Evolutionary conservation across 2,797 vertebrate species (phyloP), one percentile per base, ranked within the genome.

Genomic region (Apodemus agrarius): DNA sequence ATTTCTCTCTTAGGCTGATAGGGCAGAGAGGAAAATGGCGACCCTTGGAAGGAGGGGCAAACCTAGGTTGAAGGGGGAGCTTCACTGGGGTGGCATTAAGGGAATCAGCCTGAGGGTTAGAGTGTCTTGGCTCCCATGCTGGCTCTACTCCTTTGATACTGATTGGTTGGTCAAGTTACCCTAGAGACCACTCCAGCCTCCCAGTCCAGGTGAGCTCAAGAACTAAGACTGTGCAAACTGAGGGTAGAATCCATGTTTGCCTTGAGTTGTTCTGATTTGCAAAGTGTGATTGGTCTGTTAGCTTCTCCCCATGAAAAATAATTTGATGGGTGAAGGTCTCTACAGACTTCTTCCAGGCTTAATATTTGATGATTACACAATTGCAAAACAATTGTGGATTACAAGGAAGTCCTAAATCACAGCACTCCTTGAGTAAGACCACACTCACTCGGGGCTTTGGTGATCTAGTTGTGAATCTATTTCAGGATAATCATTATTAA

Each of bases 1-100:
- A 93, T 90, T 85, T 96, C 96, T 83, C 90, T 86, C 85, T 29
- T 9, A 95, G 85, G 78, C 79, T 94, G 82, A 31, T 46, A 78
- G 94, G 90, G 29, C 75, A 95, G 96, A 95, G 95, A 93, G 63
- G n/a, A 57, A 59, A 95, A 86, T 0, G 29, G 67, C 37, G 57
- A 88, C 76, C 72, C 40, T 59, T 54, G 29, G 3, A 6, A 69
- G 63, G 88, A 96, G 81, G 0, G 74, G 43, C 96, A 29, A 1
- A 31, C 37, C 19, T 83, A n/a, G 3, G 14, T 40, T 86, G 26
- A 95, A 90, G 54, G 12, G 16, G 22, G 80, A 34, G 76, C 59
- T 85, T 46, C 2, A 3, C 54, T 85, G 11, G 24, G 59, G 63
- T 37, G 31, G 79, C n/a, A 91, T 87, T 9, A 81, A 46, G 61